Percentiles rank a stretch among this genome's conserved stretches.
Evolutionary conservation across 2,888 invertebrate species (phyloP).

Genomic region (Nowickia ferox): DNA sequence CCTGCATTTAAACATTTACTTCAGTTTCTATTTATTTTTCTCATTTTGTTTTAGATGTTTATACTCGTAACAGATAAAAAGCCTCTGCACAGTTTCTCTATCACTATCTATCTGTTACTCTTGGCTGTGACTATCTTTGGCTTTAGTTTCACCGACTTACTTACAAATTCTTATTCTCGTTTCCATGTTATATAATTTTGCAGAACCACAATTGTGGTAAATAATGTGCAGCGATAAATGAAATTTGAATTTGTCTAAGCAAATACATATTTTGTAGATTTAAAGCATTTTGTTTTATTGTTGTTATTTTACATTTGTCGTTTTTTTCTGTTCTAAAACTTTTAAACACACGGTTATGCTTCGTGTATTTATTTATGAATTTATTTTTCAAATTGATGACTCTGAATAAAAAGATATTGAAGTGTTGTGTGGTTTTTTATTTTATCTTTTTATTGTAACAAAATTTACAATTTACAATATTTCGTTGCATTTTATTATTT

Average conservation of each 20-base stretch:
- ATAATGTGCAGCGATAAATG: not conserved
- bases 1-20: conserved; percentile 52
- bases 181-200: not conserved
- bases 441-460: conserved; percentile 3
- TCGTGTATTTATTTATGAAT: conserved; percentile 29
- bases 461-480: not conserved
- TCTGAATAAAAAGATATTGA: not conserved
- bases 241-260: not conserved
- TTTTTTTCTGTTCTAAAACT: not conserved
- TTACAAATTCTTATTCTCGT: not conserved
- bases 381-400: conserved; percentile 29
- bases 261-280: not conserved
- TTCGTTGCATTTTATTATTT: conserved; percentile 1
- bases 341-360: not conserved
- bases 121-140: not conserved
- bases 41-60: not conserved
- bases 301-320: not conserved
- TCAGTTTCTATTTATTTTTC: not conserved
- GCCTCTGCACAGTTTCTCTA: not conserved
- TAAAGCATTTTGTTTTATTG: not conserved
- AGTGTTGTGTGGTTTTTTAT: conserved; percentile 14
- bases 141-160: conserved; percentile 7
- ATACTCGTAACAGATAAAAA: conserved; percentile 21
- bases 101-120: not conserved
- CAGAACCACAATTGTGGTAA: not conserved